Conservation (phyloP, 2,797 vertebrate genomes). For the Macroramphosus scolopax region DNA sequence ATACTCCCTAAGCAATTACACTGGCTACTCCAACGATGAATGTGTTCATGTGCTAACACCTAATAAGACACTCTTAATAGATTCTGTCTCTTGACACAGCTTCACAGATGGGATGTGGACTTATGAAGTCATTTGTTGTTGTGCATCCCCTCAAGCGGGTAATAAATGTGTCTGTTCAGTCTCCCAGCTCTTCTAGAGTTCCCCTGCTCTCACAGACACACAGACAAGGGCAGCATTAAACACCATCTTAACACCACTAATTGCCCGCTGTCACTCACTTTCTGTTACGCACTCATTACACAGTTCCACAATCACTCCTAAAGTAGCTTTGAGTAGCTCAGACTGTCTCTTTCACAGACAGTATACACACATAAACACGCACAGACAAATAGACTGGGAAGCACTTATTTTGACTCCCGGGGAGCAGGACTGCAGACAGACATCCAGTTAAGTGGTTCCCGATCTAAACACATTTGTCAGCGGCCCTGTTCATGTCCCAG, state of each 20-base stretch:
- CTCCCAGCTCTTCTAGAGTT: slow-evolving; percentile 16
- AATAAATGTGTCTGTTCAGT: slow-evolving; percentile 47
- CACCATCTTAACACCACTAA: not conserved
- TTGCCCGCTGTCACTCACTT: slow-evolving; percentile 4
- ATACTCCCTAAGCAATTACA: not conserved
- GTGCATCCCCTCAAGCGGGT: slow-evolving; percentile 26
- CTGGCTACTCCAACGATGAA: slow-evolving; percentile 2
- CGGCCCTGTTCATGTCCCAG: slow-evolving; percentile 29
- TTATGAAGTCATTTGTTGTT: slow-evolving; percentile 55
- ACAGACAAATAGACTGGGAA: slow-evolving; percentile 11
- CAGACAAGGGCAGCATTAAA: too few species aligned
- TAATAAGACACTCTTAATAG: slow-evolving; percentile 3
- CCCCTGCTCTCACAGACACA: too few species aligned
- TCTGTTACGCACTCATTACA: slow-evolving; percentile 3
- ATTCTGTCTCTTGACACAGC: slow-evolving; percentile 24
- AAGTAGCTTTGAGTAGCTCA: slow-evolving; percentile 1
- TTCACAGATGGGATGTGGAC: slow-evolving; percentile 14
- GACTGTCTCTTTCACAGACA: slow-evolving; percentile 2
- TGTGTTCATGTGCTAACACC: not conserved
- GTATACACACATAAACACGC: not conserved
- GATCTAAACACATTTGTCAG: slow-evolving; percentile 44
- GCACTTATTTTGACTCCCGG: slow-evolving; percentile 12
- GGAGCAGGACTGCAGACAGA: slow-evolving; percentile 30
- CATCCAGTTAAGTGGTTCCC: slow-evolving; percentile 34
- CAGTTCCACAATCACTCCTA: not conserved